These are phyloP conservation scores for Norana najaformis DNA, from an alignment of 2,888 invertebrate genomes.

Conservation along the genomic window DNA sequence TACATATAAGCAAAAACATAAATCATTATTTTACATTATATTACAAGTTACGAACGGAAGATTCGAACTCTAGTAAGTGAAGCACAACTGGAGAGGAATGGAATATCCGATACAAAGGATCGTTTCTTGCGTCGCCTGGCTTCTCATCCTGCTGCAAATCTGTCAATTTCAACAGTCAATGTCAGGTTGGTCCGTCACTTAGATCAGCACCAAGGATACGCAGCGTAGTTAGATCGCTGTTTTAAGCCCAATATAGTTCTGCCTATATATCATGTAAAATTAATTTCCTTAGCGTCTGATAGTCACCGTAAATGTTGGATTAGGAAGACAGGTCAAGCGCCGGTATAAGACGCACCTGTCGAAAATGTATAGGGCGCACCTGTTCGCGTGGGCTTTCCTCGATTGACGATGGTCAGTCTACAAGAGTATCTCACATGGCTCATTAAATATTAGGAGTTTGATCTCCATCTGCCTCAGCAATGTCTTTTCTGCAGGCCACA, in stretches of 20 bases:
- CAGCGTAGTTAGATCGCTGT: no score
- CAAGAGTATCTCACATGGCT: no score
- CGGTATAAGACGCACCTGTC: no score
- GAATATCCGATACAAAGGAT: neutral
- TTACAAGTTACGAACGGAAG: neutral
- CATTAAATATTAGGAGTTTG: no score
- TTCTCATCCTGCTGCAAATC: neutral
- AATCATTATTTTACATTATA: neutral
- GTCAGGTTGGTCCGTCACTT: neutral
- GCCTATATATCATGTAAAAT: neutral
- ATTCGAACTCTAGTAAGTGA: neutral
- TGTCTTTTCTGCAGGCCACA: no score
- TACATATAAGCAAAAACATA: neutral
- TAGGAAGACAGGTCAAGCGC: no score
- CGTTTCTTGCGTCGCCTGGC: neutral
- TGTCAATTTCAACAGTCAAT: neutral
- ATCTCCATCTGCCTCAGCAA: no score
- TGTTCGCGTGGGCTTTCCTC: no score
- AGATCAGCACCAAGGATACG: neutral
- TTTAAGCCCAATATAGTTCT: no score
- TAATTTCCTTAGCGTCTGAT: neutral
- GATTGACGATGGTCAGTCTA: no score
- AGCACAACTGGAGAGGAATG: neutral
- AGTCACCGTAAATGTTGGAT: neutral
- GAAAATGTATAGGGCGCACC: no score